Evolutionary conservation across 2,888 invertebrate species (phyloP).

Genomic region (Hemistola chrysoprasaria): DNA sequence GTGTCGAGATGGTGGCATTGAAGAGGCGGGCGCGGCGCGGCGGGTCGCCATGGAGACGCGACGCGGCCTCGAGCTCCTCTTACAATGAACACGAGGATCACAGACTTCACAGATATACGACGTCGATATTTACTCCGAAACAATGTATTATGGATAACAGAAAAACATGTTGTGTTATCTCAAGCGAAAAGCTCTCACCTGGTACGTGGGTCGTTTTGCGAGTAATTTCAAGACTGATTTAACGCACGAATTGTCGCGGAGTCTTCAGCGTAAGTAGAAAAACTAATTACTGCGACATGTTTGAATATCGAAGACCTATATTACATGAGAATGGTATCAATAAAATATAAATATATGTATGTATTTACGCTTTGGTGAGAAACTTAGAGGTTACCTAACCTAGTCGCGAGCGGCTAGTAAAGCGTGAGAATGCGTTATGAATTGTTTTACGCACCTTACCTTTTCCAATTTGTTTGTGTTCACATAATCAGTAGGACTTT

Average conservation of each 20-base stretch:
- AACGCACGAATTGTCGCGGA: conserved; percentile 1
- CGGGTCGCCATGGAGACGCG: conserved; percentile 69
- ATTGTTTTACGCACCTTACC: too few relatives aligned
- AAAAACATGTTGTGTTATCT: background rate
- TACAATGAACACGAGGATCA: conserved; percentile 62
- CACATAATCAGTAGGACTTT: background rate
- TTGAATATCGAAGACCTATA: too few relatives aligned
- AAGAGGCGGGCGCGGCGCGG: conserved; percentile 33
- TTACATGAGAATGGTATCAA: too few relatives aligned
- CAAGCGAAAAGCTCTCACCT: conserved; percentile 5
- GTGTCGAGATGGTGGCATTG: too few relatives aligned
- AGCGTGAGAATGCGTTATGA: too few relatives aligned
- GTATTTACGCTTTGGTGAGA: too few relatives aligned
- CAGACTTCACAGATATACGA: conserved; percentile 30
- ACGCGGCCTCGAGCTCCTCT: conserved; percentile 72
- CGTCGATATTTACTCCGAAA: conserved; percentile 23
- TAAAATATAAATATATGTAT: too few relatives aligned
- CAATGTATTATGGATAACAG: conserved; percentile 6
- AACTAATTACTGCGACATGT: too few relatives aligned
- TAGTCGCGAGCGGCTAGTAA: conserved; percentile 8
- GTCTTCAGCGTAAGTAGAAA: too few relatives aligned
- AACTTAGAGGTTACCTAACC: too few relatives aligned
- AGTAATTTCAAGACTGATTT: background rate
- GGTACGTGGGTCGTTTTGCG: background rate
- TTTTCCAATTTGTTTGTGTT: too few relatives aligned